A percentile compares a stretch with the other conserved stretches of the same genome.
Conservation (phyloP, 2,797 vertebrate genomes). For the Macropodus opercularis region DNA sequence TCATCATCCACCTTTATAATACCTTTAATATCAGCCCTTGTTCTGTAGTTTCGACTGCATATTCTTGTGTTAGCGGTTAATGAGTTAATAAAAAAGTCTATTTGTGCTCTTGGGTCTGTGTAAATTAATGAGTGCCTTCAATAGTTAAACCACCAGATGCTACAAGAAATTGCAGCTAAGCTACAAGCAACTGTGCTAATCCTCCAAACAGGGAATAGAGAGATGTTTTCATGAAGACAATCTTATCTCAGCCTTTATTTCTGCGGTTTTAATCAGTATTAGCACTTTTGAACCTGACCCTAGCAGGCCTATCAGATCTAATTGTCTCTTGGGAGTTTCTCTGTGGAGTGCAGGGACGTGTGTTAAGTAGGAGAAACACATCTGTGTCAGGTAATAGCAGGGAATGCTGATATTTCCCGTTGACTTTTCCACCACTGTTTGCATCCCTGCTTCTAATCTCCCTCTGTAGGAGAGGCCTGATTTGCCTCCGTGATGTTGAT, state of each 20-base stretch:
- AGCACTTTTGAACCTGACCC: slow-evolving; percentile 22
- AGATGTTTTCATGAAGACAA: slow-evolving; percentile 6
- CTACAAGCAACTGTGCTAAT: slow-evolving; percentile 18
- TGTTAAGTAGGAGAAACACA: slow-evolving; percentile 43
- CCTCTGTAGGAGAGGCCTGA: slow-evolving; percentile 43
- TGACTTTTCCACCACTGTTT: slow-evolving; percentile 46
- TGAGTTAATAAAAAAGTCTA: slow-evolving; percentile 24
- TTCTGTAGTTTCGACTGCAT: slow-evolving; percentile 2
- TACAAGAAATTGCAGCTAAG: slow-evolving; percentile 29
- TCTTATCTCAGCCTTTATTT: slow-evolving; percentile 17
- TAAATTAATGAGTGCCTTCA: slow-evolving; percentile 48
- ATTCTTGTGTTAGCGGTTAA: slow-evolving; percentile 14
- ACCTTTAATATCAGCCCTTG: neutral
- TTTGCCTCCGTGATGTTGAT: slow-evolving; percentile 46
- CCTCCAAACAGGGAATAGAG: slow-evolving; percentile 14
- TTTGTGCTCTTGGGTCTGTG: slow-evolving; percentile 30
- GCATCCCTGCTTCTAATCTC: slow-evolving; percentile 49
- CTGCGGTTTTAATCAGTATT: slow-evolving; percentile 3
- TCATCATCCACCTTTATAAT: neutral
- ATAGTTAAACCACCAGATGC: slow-evolving; percentile 43
- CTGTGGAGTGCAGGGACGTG: slow-evolving; percentile 23
- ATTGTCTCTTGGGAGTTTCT: slow-evolving; percentile 2
- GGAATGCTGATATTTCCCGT: slow-evolving; percentile 33
- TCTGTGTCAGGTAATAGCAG: slow-evolving; percentile 38
- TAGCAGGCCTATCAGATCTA: neutral